Conservation (phyloP, 2,888 invertebrate species). For the Acronicta aceris region DNA sequence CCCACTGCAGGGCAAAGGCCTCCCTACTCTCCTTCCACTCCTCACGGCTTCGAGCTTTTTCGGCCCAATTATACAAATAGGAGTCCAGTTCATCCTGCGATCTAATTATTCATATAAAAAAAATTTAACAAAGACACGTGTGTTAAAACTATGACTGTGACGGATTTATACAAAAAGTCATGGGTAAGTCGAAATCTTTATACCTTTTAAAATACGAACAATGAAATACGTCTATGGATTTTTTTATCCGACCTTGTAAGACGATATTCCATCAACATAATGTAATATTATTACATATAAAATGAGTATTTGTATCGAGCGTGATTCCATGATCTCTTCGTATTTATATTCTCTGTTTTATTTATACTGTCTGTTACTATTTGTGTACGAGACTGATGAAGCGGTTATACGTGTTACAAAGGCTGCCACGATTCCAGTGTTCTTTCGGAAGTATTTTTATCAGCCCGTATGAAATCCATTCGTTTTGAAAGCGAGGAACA, state of each 20-base stretch:
- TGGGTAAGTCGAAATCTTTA: too few species aligned
- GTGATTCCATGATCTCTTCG: constrained; percentile 9
- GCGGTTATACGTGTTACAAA: constrained; percentile 29
- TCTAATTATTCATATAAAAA: too few species aligned
- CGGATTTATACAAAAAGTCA: too few species aligned
- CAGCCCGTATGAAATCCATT: constrained; percentile 73
- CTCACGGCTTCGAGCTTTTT: too few species aligned
- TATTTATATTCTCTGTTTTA: constrained; percentile 15
- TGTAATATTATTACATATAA: constrained; percentile 16
- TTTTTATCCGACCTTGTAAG: constrained; percentile 7
- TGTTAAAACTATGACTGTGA: too few species aligned
- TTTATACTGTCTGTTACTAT: constrained; percentile 22
- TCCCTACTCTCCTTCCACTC: too few species aligned
- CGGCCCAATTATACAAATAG: too few species aligned
- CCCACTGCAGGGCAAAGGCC: too few species aligned
- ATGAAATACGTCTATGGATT: background rate
- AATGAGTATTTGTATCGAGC: constrained; percentile 5
- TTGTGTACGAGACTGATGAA: constrained; percentile 31
- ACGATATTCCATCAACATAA: constrained; percentile 7
- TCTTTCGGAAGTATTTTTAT: constrained; percentile 69
- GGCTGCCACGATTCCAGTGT: constrained; percentile 29
- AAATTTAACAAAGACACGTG: too few species aligned
- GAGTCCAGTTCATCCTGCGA: too few species aligned
- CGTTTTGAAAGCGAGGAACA: constrained; percentile 72
- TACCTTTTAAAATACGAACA: constrained; percentile 1